Evolutionary conservation across 2,113 vertebrate genomes (phyloP).

Genomic region (Stegostoma tigrinum): DNA sequence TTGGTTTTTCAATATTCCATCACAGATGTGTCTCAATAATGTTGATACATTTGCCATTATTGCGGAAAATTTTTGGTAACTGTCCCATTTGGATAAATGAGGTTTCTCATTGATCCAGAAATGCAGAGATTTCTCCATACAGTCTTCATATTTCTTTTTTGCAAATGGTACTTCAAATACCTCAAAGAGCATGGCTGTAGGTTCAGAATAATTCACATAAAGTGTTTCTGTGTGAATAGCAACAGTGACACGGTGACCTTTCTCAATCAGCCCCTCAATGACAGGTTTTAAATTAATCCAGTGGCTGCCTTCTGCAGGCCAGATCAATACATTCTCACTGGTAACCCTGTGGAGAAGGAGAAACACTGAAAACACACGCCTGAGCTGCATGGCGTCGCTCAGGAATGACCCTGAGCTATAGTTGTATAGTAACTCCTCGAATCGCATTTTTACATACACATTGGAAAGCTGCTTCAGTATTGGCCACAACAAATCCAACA

Average conservation of each 20-base stretch:
- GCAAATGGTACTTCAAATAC: constrained; percentile 48
- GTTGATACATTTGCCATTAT: constrained; percentile 38
- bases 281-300: constrained; percentile 65
- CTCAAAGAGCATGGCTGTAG: constrained; percentile 46
- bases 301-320: constrained; percentile 67
- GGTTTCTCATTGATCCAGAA: constrained; percentile 57
- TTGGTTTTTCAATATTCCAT: constrained; percentile 46
- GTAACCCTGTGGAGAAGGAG: constrained; percentile 38
- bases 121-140: constrained; percentile 46
- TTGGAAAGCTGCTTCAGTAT: not conserved
- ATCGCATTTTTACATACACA: not conserved
- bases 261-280: constrained; percentile 52
- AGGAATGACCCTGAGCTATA: not conserved
- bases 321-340: constrained; percentile 61
- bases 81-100: constrained; percentile 53
- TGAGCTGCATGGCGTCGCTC: not conserved
- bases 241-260: constrained; percentile 58
- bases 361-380: not conserved
- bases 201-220: constrained; percentile 46
- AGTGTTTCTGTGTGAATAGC: constrained; percentile 50
- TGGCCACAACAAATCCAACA: not conserved
- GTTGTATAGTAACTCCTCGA: not conserved
- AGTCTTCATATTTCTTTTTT: constrained; percentile 37
- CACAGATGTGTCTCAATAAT: constrained; percentile 52
- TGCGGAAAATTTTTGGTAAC: constrained; percentile 52